These are phyloP conservation scores for Macropis europaea DNA, from an alignment of 2,888 invertebrate genomes.

Conservation along the genomic window DNA sequence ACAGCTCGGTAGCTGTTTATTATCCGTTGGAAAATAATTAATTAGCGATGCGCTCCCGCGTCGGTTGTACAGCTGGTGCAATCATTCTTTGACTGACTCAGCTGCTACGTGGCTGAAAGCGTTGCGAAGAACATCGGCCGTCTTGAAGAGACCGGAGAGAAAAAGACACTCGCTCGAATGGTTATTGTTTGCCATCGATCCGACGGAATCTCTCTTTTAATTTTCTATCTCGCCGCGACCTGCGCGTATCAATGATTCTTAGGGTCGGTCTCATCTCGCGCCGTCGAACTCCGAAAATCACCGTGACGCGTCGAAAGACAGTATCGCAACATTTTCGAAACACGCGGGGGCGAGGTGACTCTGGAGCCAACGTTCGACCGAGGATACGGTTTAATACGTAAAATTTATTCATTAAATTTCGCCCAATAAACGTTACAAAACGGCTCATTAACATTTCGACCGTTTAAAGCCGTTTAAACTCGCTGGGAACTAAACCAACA, in stretches of 20 bases:
- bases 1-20: slow-evolving; percentile 41
- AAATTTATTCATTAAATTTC: neutral
- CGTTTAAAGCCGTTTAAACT: neutral
- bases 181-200: slow-evolving; percentile 44
- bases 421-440: neutral
- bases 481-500: neutral
- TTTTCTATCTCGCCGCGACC: neutral
- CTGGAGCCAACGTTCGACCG: too few species aligned
- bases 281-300: too few species aligned
- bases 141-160: slow-evolving; percentile 28
- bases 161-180: slow-evolving; percentile 26
- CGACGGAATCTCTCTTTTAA: slow-evolving; percentile 33
- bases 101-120: slow-evolving; percentile 40
- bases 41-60: slow-evolving; percentile 52
- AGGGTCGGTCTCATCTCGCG: neutral
- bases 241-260: neutral
- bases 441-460: neutral
- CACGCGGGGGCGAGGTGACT: too few species aligned
- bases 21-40: slow-evolving; percentile 56
- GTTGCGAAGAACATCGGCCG: slow-evolving; percentile 35
- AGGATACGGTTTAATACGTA: neutral
- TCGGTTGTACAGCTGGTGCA: slow-evolving; percentile 46
- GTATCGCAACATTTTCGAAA: too few species aligned
- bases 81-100: slow-evolving; percentile 57
- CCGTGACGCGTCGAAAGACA: too few species aligned